phyloP scores from a whole-genome alignment of 2,113 vertebrate species.

The Ctenodactylus gundi region DNA sequence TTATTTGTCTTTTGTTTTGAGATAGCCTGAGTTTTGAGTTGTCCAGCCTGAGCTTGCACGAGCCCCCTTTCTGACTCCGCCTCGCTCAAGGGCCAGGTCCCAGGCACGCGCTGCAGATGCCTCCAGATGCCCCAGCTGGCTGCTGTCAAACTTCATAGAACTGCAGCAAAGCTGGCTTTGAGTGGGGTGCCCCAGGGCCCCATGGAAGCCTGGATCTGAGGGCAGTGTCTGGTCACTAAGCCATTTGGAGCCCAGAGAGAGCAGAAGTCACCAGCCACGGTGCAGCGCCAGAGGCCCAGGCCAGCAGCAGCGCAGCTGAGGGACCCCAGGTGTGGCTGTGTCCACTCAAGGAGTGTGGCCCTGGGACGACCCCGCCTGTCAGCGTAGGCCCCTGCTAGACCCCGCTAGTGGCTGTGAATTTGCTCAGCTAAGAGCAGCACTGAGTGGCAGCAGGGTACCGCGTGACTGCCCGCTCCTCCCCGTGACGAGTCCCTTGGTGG shows the following conservation, averaged over 20 bases:
- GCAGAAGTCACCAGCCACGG: neutral
- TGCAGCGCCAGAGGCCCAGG: neutral
- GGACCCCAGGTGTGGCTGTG: neutral
- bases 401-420: neutral
- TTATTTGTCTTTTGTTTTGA: no score
- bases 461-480: neutral
- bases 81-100: no score
- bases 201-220: neutral
- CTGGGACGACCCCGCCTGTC: neutral
- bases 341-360: neutral
- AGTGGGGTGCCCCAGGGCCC: neutral
- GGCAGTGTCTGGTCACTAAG: neutral
- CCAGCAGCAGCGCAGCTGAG: no score
- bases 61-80: no score
- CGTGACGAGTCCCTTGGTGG: neutral
- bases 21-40: no score
- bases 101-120: no score
- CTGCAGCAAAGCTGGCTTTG: no score
- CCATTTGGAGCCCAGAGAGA: neutral
- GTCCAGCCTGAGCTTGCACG: no score
- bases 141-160: no score
- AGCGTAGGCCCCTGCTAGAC: no score
- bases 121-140: neutral
- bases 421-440: neutral
- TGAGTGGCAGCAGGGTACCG: fast-evolving